phyloP scores from a whole-genome alignment of 2,113 vertebrate genomes.

The Piprites chloris region DNA sequence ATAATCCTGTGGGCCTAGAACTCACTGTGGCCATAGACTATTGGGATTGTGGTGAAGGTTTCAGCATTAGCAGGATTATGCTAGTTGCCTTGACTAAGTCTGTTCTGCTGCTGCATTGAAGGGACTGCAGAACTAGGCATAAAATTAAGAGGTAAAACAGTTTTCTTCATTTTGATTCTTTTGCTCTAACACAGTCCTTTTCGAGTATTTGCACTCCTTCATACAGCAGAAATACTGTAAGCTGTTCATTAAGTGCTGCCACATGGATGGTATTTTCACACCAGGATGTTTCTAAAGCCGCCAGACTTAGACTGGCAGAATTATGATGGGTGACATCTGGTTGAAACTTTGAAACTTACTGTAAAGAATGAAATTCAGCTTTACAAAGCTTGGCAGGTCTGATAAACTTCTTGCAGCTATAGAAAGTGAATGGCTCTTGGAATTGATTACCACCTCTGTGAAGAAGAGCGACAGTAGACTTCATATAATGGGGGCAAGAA shows the following conservation, averaged over 20 bases:
- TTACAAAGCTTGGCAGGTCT: background rate
- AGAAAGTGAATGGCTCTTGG: background rate
- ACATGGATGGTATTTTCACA: background rate
- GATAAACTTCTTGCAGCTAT: background rate
- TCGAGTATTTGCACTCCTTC: background rate
- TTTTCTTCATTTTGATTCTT: background rate
- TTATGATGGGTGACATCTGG: background rate
- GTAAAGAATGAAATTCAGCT: background rate
- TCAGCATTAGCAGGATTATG: background rate
- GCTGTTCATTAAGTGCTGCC: background rate
- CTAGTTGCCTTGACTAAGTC: background rate
- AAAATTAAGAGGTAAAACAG: background rate
- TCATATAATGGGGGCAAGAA: background rate
- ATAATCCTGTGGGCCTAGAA: background rate
- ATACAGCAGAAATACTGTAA: background rate
- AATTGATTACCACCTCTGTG: background rate
- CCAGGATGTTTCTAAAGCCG: background rate
- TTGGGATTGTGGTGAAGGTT: background rate
- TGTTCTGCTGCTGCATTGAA: background rate
- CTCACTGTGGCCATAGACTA: rapidly evolving
- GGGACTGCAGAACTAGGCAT: background rate
- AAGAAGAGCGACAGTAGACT: background rate
- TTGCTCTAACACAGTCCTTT: background rate
- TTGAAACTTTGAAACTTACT: background rate
- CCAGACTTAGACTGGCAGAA: background rate